Conservation (phyloP, 2,797 vertebrate genomes). For the Pelodytes ibericus region DNA sequence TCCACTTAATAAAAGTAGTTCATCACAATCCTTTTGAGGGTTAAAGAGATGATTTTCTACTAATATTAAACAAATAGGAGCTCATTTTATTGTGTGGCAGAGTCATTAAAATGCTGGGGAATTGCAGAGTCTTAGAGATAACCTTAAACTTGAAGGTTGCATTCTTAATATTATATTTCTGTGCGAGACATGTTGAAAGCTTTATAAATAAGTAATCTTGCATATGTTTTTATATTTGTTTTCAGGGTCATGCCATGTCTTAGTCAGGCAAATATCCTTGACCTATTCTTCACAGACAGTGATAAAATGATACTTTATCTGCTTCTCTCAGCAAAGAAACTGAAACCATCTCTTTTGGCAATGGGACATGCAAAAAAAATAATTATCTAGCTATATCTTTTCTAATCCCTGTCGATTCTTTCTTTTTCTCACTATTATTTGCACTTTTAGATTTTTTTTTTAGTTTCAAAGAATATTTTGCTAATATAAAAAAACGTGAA, state of each 20-base stretch:
- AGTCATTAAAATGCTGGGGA: not conserved
- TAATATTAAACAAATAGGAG: slow-evolving; percentile 14
- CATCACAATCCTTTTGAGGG: not conserved
- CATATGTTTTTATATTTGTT: slow-evolving; percentile 28
- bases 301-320: slow-evolving; percentile 45
- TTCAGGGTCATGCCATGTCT: slow-evolving; percentile 20
- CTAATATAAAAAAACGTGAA: slow-evolving; percentile 28
- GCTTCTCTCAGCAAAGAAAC: slow-evolving; percentile 44
- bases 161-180: slow-evolving; percentile 48
- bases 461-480: slow-evolving; percentile 23
- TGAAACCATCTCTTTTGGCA: slow-evolving; percentile 52
- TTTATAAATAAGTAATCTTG: slow-evolving; percentile 43
- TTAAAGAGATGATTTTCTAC: not conserved
- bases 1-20: no score
- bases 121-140: slow-evolving; percentile 14
- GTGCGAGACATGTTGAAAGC: slow-evolving; percentile 46
- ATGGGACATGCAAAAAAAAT: not conserved
- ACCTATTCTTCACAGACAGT: slow-evolving; percentile 53
- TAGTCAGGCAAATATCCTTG: slow-evolving; percentile 47
- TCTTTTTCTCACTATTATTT: slow-evolving; percentile 6
- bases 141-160: slow-evolving; percentile 26
- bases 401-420: not conserved
- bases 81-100: not conserved
- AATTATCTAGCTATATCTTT: not conserved
- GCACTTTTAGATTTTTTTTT: not conserved